Percentiles rank a stretch among this genome's conserved stretches.
These are phyloP conservation scores for Apis cerana DNA, from an alignment of 1,140 invertebrate species.

Conservation along the genomic window DNA sequence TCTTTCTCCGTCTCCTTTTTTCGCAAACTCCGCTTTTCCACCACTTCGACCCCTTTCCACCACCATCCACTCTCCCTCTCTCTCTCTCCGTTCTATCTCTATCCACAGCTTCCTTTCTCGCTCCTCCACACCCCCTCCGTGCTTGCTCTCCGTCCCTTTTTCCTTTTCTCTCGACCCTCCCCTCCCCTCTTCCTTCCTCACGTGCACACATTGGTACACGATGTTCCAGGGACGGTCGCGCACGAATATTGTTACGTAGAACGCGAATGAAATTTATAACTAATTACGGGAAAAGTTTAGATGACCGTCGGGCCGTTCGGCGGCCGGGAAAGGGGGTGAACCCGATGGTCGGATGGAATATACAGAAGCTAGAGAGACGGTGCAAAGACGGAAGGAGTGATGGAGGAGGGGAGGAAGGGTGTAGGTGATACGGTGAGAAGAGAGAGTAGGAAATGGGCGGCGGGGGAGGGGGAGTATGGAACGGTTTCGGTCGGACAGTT, in stretches of 20 bases:
- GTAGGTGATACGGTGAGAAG: not conserved
- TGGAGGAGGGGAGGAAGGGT: not conserved
- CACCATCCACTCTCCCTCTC: constrained; percentile 3
- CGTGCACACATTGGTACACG: constrained; percentile 49
- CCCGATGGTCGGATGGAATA: constrained; percentile 32
- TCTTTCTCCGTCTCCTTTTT: constrained; percentile 45
- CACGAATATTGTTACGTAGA: constrained; percentile 75
- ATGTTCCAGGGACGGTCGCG: constrained; percentile 62
- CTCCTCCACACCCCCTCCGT: constrained; percentile 30
- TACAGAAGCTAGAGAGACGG: constrained; percentile 33
- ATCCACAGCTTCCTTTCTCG: not conserved
- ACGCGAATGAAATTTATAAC: constrained; percentile 78
- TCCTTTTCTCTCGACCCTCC: not conserved
- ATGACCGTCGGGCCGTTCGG: constrained; percentile 70
- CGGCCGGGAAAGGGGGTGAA: constrained; percentile 55
- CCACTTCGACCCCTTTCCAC: constrained; percentile 37
- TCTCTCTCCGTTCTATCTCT: not conserved
- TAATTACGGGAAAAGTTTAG: constrained; percentile 79
- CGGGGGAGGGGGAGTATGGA: not conserved
- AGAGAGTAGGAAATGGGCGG: not conserved
- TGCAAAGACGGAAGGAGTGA: constrained; percentile 6
- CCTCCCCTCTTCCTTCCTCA: not conserved
- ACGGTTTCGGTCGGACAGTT: constrained; percentile 34
- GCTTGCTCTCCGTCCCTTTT: constrained; percentile 45
- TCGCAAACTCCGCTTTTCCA: constrained; percentile 39